phyloP scores from a whole-genome alignment of 2,888 invertebrate genomes.

The Tipula helvola region DNA sequence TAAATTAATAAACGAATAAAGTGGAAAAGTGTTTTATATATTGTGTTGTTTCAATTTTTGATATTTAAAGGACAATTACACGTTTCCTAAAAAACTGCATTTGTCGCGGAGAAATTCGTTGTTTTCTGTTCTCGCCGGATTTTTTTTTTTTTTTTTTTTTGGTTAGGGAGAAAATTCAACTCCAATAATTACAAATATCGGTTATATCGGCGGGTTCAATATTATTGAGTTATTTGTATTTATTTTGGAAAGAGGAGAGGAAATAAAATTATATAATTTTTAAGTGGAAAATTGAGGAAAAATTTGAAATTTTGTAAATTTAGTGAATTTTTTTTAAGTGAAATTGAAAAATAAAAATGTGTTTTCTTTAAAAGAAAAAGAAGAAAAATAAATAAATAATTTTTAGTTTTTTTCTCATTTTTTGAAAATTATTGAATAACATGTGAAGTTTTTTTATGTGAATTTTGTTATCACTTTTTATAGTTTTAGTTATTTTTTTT shows the following conservation, averaged over 20 bases:
- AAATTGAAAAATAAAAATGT: not conserved
- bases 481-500: not conserved
- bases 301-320: not conserved
- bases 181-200: not conserved
- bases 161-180: not conserved
- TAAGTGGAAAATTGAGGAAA: not conserved
- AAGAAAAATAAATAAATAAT: not conserved
- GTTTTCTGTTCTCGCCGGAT: not conserved
- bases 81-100: not conserved
- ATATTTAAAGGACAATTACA: not conserved
- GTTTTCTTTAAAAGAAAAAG: not conserved
- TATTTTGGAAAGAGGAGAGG: not conserved
- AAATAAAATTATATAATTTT: slow-evolving; percentile 8
- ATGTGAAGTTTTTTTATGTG: not conserved
- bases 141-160: not conserved
- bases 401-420: not conserved
- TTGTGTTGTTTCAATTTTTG: not conserved
- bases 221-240: not conserved
- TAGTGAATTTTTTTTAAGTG: not conserved
- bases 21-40: not conserved
- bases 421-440: not conserved
- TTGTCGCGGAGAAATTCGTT: not conserved
- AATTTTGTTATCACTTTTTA: not conserved
- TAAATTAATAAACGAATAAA: not conserved
- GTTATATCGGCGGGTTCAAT: not conserved